Conservation (phyloP, 2,797 vertebrate genomes). For the Mus spretus region DNA sequence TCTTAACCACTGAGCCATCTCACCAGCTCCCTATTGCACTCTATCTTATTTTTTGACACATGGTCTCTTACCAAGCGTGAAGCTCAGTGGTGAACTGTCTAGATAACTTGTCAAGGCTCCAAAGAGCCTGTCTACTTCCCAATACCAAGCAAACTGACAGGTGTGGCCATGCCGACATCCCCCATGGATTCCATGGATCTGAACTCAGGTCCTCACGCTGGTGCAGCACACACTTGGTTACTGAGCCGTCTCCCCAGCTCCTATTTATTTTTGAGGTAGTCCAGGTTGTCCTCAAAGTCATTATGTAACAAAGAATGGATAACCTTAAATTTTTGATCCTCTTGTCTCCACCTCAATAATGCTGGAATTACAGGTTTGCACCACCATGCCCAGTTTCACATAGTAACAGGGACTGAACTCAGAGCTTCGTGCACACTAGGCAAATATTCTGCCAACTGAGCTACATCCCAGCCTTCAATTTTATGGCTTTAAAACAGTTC, state of each 20-base stretch:
- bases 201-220: background rate
- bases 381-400: too few species aligned
- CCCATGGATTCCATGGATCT: background rate
- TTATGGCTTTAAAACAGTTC: conserved; percentile 45
- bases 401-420: background rate
- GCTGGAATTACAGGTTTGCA: background rate
- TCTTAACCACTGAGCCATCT: too few species aligned
- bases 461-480: background rate
- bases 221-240: background rate
- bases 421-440: background rate
- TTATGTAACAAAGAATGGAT: background rate
- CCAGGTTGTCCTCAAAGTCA: background rate
- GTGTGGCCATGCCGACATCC: background rate
- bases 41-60: background rate
- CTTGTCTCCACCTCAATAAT: background rate
- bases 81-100: background rate
- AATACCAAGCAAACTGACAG: background rate
- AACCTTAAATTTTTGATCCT: background rate
- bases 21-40: background rate
- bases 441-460: background rate
- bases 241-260: background rate
- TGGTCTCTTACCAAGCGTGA: background rate
- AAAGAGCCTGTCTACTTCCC: background rate
- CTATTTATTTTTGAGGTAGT: background rate
- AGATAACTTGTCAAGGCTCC: background rate